Conservation (phyloP, 2,113 vertebrate genomes). For the Coryphaenoides rupestris region DNA sequence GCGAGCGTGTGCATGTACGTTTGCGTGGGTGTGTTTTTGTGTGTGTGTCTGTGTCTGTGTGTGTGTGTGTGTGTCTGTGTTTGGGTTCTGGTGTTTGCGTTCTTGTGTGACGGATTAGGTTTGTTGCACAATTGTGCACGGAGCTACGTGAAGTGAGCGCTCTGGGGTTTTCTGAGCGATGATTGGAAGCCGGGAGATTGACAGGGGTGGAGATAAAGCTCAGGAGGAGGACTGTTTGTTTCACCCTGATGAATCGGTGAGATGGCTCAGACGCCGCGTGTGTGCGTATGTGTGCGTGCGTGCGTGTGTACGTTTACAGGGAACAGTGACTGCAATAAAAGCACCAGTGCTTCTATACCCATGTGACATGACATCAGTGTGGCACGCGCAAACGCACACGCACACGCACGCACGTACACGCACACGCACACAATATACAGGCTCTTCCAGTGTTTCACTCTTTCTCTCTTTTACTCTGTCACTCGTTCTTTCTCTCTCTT, state of each 20-base stretch:
- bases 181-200: slow-evolving; percentile 56
- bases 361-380: slow-evolving; percentile 46
- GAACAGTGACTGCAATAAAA: slow-evolving; percentile 24
- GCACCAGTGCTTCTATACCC: slow-evolving; percentile 31
- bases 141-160: slow-evolving; percentile 40
- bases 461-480: slow-evolving; percentile 15
- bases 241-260: slow-evolving; percentile 32
- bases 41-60: slow-evolving; percentile 21
- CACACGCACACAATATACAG: background rate
- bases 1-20: slow-evolving; percentile 34
- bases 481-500: slow-evolving; percentile 45
- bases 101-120: slow-evolving; percentile 35
- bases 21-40: slow-evolving; percentile 36
- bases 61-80: slow-evolving; percentile 8
- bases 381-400: background rate
- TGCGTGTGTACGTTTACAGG: slow-evolving; percentile 8
- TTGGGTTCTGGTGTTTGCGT: background rate
- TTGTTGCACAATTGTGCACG: slow-evolving; percentile 32
- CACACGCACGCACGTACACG: slow-evolving; percentile 22
- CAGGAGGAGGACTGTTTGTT: slow-evolving; percentile 27
- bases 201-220: slow-evolving; percentile 32
- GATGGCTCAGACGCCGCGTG: slow-evolving; percentile 22
- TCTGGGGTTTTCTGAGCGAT: slow-evolving; percentile 49
- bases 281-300: slow-evolving; percentile 4
- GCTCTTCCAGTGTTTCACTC: no score